These are phyloP conservation scores for Trachelus tabidus DNA, from an alignment of 2,888 invertebrate genomes.

Conservation along the genomic window DNA sequence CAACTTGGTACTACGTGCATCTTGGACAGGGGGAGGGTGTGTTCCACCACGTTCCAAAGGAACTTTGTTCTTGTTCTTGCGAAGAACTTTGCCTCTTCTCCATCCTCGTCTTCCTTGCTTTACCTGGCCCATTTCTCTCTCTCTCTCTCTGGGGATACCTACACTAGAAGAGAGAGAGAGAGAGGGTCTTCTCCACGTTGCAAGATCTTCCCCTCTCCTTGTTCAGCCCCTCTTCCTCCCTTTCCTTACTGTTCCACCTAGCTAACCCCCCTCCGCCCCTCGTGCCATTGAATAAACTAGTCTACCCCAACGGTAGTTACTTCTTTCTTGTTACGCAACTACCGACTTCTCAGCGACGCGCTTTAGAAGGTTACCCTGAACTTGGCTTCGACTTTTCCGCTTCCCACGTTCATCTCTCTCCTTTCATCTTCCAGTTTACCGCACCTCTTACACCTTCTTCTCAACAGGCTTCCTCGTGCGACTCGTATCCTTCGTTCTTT, in stretches of 20 bases:
- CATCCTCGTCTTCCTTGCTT: constrained; percentile 17
- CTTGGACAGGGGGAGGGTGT: constrained; percentile 45
- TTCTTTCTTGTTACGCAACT: constrained; percentile 63
- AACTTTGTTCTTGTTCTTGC: constrained; percentile 66
- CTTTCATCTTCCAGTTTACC: neutral
- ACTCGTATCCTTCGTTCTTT: constrained; percentile 5
- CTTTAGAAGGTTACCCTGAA: constrained; percentile 56
- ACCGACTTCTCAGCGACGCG: constrained; percentile 48
- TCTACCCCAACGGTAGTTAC: constrained; percentile 61
- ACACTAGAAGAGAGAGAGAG: too few relatives aligned
- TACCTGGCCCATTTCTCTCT: constrained; percentile 1
- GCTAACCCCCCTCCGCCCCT: constrained; percentile 20
- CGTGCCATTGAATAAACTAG: constrained; percentile 64
- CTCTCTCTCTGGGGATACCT: neutral
- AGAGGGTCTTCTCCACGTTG: too few relatives aligned
- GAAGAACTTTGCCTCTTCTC: constrained; percentile 57
- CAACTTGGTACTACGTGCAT: constrained; percentile 50
- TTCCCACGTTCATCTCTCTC: constrained; percentile 7
- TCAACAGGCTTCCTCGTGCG: neutral
- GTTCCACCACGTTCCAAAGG: constrained; percentile 31
- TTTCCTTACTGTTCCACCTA: constrained; percentile 19
- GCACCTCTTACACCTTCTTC: neutral
- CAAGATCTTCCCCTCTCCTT: too few relatives aligned
- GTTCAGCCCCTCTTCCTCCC: too few relatives aligned
- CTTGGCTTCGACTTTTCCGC: constrained; percentile 48